Evolutionary conservation across 2,113 vertebrate species (phyloP), one percentile per base, ranked within the genome.

Genomic region (Erythrocercus mccallii): DNA sequence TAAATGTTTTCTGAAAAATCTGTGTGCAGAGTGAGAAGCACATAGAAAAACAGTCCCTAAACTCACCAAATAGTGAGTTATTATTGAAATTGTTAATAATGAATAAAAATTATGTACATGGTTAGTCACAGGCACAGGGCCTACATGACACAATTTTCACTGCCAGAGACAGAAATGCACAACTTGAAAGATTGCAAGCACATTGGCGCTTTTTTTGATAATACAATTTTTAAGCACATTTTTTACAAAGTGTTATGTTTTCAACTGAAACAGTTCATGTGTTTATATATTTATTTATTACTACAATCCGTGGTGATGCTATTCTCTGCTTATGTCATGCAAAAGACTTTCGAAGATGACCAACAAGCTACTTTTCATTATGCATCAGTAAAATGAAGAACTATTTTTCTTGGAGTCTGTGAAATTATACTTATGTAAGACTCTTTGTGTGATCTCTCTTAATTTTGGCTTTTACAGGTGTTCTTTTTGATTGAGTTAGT

Each of bases 401-500:
- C 21, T 71, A 31, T 3, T 56, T 77, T 81, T 68, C 61, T 40
- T 90, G 20, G 15, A 40, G 38, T 56, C 25, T 58, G 10, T 79
- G 37, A 73, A 86, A 50, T 73, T n/a, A 40, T 37, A 68, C 10
- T 20, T 31, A 31, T 56, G 6, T 56, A 64, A 64, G 20, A 90
- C n/a, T 42, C 24, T 71, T 66, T 74, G 27, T 57, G 53, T 25
- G n/a, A 72, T 72, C 9, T 50, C 57, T 61, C 22, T 90, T 77
- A 65, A 86, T 73, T 86, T 82, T 10, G 8, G 8, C 31, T 92
- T 91, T 83, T 92, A 5, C 10, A 35, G 14, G 17, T 90, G n/a
- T 72, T 93, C n/a, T 33, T 8, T 83, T 86, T 73, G 31, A 87
- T 69, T 61, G 31, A 80, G 13, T 88, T 93, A 92, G 60, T 72